Conservation (phyloP, 2,888 invertebrate genomes). For the Tipula unca region DNA sequence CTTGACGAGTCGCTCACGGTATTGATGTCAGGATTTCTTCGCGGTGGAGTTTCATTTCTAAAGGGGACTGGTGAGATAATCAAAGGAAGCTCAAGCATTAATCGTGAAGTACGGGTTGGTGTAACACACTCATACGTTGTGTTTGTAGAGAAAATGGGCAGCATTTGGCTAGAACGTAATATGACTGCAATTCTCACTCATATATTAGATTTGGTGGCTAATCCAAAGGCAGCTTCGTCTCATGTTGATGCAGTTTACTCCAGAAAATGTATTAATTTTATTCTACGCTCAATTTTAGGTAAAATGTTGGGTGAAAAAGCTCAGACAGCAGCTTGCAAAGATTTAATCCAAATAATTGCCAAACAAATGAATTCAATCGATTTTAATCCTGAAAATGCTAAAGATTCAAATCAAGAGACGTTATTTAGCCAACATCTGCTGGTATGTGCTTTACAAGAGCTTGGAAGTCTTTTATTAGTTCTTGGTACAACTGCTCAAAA, state of each 20-base stretch:
- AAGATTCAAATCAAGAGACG: slow-evolving; percentile 85
- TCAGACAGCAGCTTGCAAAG: slow-evolving; percentile 90
- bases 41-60: slow-evolving; percentile 89
- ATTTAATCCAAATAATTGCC: slow-evolving; percentile 82
- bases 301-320: slow-evolving; percentile 95
- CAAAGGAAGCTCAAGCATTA: slow-evolving; percentile 87
- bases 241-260: slow-evolving; percentile 98
- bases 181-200: slow-evolving; percentile 79
- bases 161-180: slow-evolving; percentile 90
- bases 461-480: slow-evolving; percentile 80
- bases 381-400: slow-evolving; percentile 85
- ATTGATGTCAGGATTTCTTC: slow-evolving; percentile 85
- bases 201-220: slow-evolving; percentile 85
- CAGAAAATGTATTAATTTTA: slow-evolving; percentile 93
- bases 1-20: slow-evolving; percentile 87
- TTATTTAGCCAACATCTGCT: slow-evolving; percentile 82
- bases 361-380: slow-evolving; percentile 94
- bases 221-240: slow-evolving; percentile 90
- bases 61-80: slow-evolving; percentile 93
- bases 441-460: slow-evolving; percentile 87
- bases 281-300: slow-evolving; percentile 83
- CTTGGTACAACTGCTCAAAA: slow-evolving; percentile 93
- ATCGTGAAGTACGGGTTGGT: slow-evolving; percentile 92
- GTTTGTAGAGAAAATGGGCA: slow-evolving; percentile 88
- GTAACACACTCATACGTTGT: slow-evolving; percentile 97